These are phyloP conservation scores for Helobdella robusta DNA, from an alignment of 2,888 invertebrate species.

Conservation along the genomic window DNA sequence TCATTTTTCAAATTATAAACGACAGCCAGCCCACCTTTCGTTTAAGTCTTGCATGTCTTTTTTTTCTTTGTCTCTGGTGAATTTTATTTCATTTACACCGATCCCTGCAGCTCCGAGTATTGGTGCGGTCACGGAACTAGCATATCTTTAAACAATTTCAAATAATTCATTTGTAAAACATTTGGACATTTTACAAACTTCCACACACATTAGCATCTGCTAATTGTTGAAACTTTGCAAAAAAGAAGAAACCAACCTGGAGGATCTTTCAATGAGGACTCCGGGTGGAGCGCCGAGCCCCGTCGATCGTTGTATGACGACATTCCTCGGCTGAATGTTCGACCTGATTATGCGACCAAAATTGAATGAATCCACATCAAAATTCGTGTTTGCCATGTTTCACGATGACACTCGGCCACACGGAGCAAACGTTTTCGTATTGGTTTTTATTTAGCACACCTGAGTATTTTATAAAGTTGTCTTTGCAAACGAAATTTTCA, in stretches of 20 bases:
- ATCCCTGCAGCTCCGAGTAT: constrained; percentile 1
- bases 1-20: not conserved
- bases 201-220: not conserved
- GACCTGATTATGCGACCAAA: constrained; percentile 23
- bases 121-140: constrained; percentile 1
- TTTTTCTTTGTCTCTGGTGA: constrained; percentile 51
- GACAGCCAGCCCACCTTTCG: constrained; percentile 51
- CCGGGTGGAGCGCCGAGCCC: not conserved
- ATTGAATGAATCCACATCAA: constrained; percentile 9
- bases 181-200: too few species aligned
- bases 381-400: too few species aligned
- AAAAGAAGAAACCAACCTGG: constrained; percentile 12
- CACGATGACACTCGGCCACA: too few species aligned
- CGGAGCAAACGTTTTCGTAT: too few species aligned
- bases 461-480: too few species aligned
- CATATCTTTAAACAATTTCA: constrained; percentile 13
- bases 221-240: not conserved
- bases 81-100: constrained; percentile 12
- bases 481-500: too few species aligned
- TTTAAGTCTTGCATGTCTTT: constrained; percentile 54
- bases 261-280: constrained; percentile 39
- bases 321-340: constrained; percentile 26
- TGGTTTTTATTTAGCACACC: too few species aligned
- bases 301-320: constrained; percentile 29
- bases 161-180: too few species aligned